These are phyloP conservation scores for Poeciliopsis turrubarensis DNA, from an alignment of 2,113 vertebrate genomes.

Conservation along the genomic window DNA sequence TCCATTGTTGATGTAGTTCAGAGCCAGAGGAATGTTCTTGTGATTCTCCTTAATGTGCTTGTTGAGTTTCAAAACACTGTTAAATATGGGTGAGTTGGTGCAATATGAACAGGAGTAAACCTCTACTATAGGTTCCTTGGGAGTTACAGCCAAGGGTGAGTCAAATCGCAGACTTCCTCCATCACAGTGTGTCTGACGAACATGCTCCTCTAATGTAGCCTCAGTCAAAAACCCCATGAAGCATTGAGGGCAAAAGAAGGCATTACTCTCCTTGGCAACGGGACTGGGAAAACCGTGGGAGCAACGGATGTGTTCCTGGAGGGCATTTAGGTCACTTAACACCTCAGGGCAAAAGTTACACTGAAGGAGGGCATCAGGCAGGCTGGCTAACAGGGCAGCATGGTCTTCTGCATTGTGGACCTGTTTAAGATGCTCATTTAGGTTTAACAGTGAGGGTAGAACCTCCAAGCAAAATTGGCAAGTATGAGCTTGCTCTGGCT, in stretches of 20 bases:
- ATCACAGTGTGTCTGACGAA: constrained; percentile 95
- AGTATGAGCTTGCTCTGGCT: constrained; percentile 96
- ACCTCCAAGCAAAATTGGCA: constrained; percentile 98
- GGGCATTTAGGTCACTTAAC: constrained; percentile 92
- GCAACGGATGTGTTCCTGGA: constrained; percentile 97
- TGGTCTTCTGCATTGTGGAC: constrained; percentile 92
- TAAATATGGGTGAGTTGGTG: constrained; percentile 98
- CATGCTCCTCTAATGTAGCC: constrained; percentile 95
- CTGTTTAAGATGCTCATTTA: constrained; percentile 97
- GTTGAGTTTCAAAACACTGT: constrained; percentile 94
- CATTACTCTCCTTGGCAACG: constrained; percentile 95
- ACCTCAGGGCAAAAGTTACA: constrained; percentile 98
- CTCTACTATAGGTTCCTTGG: constrained; percentile 95
- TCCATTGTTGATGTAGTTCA: constrained; percentile 97
- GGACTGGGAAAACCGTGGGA: constrained; percentile 94
- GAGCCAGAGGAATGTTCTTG: constrained; percentile 97
- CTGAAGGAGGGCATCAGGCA: constrained; percentile 92
- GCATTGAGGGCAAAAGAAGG: constrained; percentile 98
- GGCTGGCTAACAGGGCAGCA: constrained; percentile 85
- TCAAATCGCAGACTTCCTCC: constrained; percentile 92
- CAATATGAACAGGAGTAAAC: constrained; percentile 98
- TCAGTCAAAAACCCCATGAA: constrained; percentile 99
- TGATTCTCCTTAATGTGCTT: constrained; percentile 99
- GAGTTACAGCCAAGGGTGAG: constrained; percentile 91
- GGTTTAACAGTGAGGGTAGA: constrained; percentile 94